Conservation (phyloP, 2,797 vertebrate species). For the Pseudochromis fuscus region DNA sequence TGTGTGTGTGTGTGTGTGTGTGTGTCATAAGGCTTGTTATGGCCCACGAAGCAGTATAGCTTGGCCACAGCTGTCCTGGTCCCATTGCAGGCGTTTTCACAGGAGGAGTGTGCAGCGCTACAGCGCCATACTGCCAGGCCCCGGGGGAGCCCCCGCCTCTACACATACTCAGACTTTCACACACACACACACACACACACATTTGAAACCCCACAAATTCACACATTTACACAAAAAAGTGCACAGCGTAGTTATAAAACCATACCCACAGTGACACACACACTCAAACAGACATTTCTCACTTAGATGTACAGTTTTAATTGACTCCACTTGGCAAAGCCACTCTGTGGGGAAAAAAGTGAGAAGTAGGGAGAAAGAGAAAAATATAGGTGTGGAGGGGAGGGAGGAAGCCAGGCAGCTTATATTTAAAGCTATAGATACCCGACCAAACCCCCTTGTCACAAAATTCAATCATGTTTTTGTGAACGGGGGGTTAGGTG, state of each 20-base stretch:
- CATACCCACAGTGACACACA: slow-evolving; percentile 36
- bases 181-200: slow-evolving; percentile 42
- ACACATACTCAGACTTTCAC: slow-evolving; percentile 49
- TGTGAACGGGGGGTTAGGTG: slow-evolving; percentile 10
- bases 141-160: slow-evolving; percentile 79
- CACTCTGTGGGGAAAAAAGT: slow-evolving; percentile 71
- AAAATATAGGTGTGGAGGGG: slow-evolving; percentile 41
- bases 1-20: slow-evolving; percentile 57
- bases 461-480: slow-evolving; percentile 20
- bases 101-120: slow-evolving; percentile 77
- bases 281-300: slow-evolving; percentile 70
- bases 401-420: slow-evolving; percentile 36
- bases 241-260: slow-evolving; percentile 58
- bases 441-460: slow-evolving; percentile 19
- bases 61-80: slow-evolving; percentile 86
- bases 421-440: slow-evolving; percentile 57
- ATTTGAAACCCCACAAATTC: slow-evolving; percentile 65
- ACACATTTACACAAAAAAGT: slow-evolving; percentile 74
- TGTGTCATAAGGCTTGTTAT: slow-evolving; percentile 83
- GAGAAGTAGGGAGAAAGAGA: slow-evolving; percentile 54
- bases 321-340: slow-evolving; percentile 82
- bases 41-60: slow-evolving; percentile 80
- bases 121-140: slow-evolving; percentile 84
- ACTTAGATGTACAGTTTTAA: slow-evolving; percentile 83
- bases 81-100: slow-evolving; percentile 82